Evolutionary conservation across 1,140 invertebrate genomes (phyloP), one percentile per base, ranked within the genome.

Genomic region (Notospermus geniculatus): DNA sequence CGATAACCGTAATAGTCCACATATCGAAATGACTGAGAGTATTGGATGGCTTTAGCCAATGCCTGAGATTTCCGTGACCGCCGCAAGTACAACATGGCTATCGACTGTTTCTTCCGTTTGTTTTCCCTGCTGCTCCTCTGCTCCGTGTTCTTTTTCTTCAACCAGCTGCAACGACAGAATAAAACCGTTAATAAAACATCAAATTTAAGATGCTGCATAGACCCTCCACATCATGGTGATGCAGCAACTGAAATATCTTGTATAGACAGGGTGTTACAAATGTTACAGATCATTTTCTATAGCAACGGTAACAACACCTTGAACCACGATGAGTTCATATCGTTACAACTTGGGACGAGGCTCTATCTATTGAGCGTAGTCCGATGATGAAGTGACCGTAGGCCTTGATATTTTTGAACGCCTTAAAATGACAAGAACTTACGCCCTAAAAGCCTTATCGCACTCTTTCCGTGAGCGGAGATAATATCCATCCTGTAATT

Each of bases 401-500:
- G 39, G 39, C 11, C 39, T 43, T n/a, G 17, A 19, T 54, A 1
- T 2, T 4, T 28, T 27, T 19, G 1, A n/a, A n/a, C n/a, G n/a
- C n/a, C n/a, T n/a, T n/a, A n/a, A n/a, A n/a, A n/a, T n/a, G n/a
- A n/a, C n/a, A n/a, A n/a, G n/a, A n/a, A 71, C 75, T 67, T 64
- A 78, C 76, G 71, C 66, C 71, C 65, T 77, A 55, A 72, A 77
- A n/a, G 74, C 74, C 43, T 71, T 66, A 9, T 78, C 76, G 68
- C 74, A 77, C 5, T 78, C 75, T 45, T 72, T 65, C 4, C 71
- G 32, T 32, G 63, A 59, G 0, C 66, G 64, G 13, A 73, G 57
- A 28, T 67, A 68, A 45, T 71, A 72, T 9, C 70, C 71, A n/a
- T 74, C 74, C 19, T 65, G 64, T 29, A 65, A 60, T 56, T 78